A percentile compares a stretch with the other conserved stretches of the same genome.
phyloP scores from a whole-genome alignment of 1,140 invertebrate genomes.

The Lepidurus packardi region DNA sequence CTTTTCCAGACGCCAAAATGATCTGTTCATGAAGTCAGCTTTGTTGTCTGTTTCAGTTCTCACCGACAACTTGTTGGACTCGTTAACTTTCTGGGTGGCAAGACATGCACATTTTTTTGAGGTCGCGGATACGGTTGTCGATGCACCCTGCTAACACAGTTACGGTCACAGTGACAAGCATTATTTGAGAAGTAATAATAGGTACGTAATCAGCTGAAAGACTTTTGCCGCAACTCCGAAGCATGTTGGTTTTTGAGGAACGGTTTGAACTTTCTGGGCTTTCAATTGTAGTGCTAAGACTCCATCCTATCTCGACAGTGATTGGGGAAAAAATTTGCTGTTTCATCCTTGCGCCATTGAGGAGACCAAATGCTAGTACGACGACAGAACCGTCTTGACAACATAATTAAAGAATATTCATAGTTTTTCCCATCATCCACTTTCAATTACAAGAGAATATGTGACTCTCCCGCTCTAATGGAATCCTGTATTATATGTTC shows the following conservation, averaged over 20 bases:
- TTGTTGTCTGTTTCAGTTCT: neutral
- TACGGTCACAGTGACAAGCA: conserved; percentile 1
- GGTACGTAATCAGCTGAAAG: conserved; percentile 9
- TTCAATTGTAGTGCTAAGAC: neutral
- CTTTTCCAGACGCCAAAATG: neutral
- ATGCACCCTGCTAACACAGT: neutral
- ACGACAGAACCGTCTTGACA: conserved; percentile 2
- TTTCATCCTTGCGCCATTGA: neutral
- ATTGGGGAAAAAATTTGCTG: neutral
- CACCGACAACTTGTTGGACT: neutral
- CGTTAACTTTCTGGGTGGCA: conserved; percentile 3
- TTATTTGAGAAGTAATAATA: neutral
- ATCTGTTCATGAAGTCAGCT: neutral
- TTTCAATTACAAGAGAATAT: neutral
- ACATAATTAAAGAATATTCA: conserved; percentile 17
- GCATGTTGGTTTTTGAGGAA: neutral
- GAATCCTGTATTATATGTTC: neutral
- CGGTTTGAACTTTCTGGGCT: conserved; percentile 14
- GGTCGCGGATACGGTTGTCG: neutral
- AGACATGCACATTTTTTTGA: neutral
- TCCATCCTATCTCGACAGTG: neutral
- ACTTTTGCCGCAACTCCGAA: neutral
- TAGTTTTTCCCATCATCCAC: neutral
- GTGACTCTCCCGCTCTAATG: neutral
- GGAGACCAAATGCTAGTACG: neutral